Conservation (phyloP, 2,888 invertebrate species). For the Saturnia japonica region DNA sequence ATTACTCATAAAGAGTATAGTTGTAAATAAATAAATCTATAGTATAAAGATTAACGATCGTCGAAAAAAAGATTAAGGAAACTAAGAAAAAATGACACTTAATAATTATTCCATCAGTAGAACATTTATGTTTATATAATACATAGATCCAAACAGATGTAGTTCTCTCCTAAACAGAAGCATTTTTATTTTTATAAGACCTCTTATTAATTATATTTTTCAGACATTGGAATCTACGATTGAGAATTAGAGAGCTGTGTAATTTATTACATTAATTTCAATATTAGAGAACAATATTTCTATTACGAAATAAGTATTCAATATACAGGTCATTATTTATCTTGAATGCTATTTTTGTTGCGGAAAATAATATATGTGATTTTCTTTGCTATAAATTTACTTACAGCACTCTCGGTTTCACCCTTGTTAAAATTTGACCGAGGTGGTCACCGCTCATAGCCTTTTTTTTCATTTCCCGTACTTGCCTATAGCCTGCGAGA, state of each 20-base stretch:
- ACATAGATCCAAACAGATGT: neutral
- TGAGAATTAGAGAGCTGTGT: neutral
- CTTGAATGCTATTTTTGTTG: neutral
- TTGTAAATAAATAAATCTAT: neutral
- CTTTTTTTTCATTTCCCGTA: neutral
- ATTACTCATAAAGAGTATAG: neutral
- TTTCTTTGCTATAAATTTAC: neutral
- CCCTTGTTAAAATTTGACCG: neutral
- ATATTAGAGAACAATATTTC: neutral
- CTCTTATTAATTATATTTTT: neutral
- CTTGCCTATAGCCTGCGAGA: neutral
- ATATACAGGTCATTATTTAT: neutral
- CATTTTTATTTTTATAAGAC: neutral
- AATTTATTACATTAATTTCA: neutral
- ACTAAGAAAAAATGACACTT: neutral
- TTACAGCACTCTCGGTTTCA: neutral
- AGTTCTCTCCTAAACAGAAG: neutral
- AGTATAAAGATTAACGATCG: neutral
- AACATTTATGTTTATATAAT: neutral
- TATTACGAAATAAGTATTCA: neutral
- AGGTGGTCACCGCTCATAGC: no score
- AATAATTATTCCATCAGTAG: neutral
- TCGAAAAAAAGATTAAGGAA: neutral
- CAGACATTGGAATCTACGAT: neutral
- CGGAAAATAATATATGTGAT: neutral